These are phyloP conservation scores for Sus cebifrons DNA, from an alignment of 2,797 vertebrate genomes.

Conservation along the genomic window DNA sequence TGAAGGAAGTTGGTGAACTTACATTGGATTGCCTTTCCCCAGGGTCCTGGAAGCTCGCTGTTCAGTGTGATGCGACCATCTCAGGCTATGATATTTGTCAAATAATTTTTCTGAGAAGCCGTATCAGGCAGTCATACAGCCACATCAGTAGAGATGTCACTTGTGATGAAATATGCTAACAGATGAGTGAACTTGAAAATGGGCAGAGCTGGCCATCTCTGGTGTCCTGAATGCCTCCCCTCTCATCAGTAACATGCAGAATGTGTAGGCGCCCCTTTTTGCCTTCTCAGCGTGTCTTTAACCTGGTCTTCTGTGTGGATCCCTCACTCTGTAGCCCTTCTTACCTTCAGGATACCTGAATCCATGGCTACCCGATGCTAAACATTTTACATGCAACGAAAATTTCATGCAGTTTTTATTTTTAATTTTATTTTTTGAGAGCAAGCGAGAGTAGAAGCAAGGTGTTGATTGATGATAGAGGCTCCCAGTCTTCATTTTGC, in stretches of 20 bases:
- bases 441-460: not conserved
- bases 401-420: not conserved
- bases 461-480: not conserved
- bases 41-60: not conserved
- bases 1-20: not conserved
- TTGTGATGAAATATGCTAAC: not conserved
- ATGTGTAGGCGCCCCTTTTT: not conserved
- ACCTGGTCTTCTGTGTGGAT: not conserved
- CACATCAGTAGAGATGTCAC: not conserved
- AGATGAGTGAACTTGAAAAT: not conserved
- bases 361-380: not conserved
- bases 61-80: not conserved
- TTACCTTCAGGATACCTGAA: conserved; percentile 7
- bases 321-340: not conserved
- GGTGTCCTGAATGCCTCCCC: not conserved
- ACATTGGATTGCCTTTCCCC: not conserved
- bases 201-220: not conserved
- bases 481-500: conserved; percentile 30
- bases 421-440: not conserved
- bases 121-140: not conserved
- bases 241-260: not conserved
- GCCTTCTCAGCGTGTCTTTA: not conserved
- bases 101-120: not conserved
- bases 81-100: not conserved
- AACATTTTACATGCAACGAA: conserved; percentile 60